Conservation (phyloP, 2,113 vertebrate species). For the Arothron firmamentum region DNA sequence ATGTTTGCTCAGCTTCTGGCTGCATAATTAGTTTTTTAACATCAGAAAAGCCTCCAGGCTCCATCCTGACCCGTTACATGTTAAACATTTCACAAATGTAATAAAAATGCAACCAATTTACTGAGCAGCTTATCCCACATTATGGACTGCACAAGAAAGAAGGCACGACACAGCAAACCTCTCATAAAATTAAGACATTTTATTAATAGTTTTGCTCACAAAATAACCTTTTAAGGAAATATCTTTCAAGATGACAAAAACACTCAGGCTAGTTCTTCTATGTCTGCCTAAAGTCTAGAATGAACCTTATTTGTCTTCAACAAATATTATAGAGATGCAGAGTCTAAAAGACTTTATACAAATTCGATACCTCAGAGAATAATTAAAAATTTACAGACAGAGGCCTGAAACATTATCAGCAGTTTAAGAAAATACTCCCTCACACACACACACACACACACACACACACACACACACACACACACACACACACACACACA, state of each 20-base stretch:
- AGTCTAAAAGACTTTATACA: conserved; percentile 11
- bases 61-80: conserved; percentile 21
- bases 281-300: conserved; percentile 23
- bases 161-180: conserved; percentile 3
- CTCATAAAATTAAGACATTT: conserved; percentile 42
- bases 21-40: conserved; percentile 58
- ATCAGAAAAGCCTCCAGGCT: conserved; percentile 48
- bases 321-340: conserved; percentile 32
- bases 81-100: conserved; percentile 8
- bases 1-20: conserved; percentile 68
- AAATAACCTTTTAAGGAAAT: conserved; percentile 28
- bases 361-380: conserved; percentile 28
- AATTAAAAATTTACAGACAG: conserved; percentile 26
- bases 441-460: too few relatives aligned
- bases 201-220: conserved; percentile 54
- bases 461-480: too few relatives aligned
- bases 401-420: conserved; percentile 27
- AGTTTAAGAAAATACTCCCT: conserved; percentile 5
- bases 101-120: background rate
- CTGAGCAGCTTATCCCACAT: too few relatives aligned
- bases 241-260: conserved; percentile 27
- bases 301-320: conserved; percentile 4
- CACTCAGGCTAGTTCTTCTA: conserved; percentile 26
- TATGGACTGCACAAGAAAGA: conserved; percentile 1
- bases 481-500: too few relatives aligned